Percentiles rank a stretch among this genome's conserved stretches.
Evolutionary conservation across 2,113 vertebrate species (phyloP).

Genomic region (rabbit (Oryctolagus cuniculus)): DNA sequence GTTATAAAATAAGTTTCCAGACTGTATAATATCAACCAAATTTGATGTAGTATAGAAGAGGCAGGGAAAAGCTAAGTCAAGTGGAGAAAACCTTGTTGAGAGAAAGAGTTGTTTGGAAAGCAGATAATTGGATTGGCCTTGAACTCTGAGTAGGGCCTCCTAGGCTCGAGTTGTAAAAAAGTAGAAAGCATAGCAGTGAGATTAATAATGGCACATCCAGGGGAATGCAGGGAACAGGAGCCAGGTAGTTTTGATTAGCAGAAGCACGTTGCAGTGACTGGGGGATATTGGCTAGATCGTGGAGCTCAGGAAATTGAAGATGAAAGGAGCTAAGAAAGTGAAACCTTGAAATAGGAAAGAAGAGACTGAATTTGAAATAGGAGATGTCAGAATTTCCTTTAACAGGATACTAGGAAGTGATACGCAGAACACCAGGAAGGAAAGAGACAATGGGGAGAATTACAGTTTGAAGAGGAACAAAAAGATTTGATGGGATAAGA

Average conservation of each 20-base stretch:
- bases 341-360: not conserved
- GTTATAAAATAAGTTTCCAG: conserved; percentile 17
- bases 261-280: not conserved
- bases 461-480: not conserved
- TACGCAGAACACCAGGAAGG: not conserved
- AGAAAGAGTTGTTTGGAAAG: not conserved
- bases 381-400: not conserved
- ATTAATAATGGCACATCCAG: not conserved
- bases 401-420: not conserved
- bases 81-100: not conserved
- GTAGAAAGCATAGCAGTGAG: not conserved
- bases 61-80: not conserved
- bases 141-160: not conserved
- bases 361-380: not conserved
- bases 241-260: not conserved
- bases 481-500: not conserved
- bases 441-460: not conserved
- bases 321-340: not conserved
- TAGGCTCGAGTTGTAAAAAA: not conserved
- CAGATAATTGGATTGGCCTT: not conserved
- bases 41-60: not conserved
- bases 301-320: not conserved
- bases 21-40: not conserved
- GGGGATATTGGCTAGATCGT: not conserved
- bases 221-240: not conserved